Conservation (phyloP, 2,797 vertebrate genomes). For the Thalassophryne amazonica region DNA sequence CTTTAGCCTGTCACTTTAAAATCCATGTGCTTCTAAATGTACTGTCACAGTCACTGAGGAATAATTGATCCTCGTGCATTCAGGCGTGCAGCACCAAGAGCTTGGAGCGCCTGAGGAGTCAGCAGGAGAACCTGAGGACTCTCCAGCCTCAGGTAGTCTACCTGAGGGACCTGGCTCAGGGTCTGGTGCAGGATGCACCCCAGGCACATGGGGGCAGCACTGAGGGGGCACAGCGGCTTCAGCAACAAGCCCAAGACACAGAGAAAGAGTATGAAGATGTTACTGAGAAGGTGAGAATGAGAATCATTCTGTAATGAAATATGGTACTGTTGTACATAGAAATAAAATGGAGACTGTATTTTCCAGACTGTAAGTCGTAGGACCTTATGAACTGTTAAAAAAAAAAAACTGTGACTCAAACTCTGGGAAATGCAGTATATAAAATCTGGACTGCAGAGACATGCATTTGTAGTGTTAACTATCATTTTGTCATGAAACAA, state of each 20-base stretch:
- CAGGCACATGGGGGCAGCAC: constrained; percentile 62
- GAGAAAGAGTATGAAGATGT: constrained; percentile 84
- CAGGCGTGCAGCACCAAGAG: constrained; percentile 96
- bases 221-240: constrained; percentile 82
- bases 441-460: no score
- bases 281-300: constrained; percentile 79
- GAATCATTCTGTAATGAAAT: neutral
- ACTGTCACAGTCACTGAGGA: no score
- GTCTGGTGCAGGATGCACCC: constrained; percentile 90
- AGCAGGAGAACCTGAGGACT: constrained; percentile 87
- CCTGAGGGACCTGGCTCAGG: constrained; percentile 87
- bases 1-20: neutral
- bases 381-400: no score
- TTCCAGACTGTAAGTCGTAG: no score
- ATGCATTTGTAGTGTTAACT: no score
- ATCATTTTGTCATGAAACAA: no score
- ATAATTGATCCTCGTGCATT: neutral
- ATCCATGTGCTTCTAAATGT: neutral
- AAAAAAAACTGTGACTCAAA: no score
- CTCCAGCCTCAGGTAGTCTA: constrained; percentile 92
- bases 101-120: constrained; percentile 88
- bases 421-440: no score
- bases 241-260: constrained; percentile 80
- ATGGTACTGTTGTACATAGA: neutral
- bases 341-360: no score